Percentiles rank a stretch among this genome's conserved stretches.
phyloP scores from a whole-genome alignment of 2,797 vertebrate species.

The Coendou prehensilis region DNA sequence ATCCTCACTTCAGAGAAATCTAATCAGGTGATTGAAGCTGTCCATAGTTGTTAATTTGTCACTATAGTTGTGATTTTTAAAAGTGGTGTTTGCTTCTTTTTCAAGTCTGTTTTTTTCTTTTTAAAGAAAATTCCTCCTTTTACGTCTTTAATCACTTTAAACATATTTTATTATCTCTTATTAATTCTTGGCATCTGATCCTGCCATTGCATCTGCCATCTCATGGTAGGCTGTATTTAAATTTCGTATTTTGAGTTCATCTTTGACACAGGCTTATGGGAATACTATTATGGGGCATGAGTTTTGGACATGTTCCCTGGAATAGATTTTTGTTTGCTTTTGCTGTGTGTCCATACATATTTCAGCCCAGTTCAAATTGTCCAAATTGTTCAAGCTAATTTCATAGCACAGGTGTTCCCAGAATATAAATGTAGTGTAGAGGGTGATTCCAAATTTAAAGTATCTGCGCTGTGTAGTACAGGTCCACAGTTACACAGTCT shows the following conservation, averaged over 20 bases:
- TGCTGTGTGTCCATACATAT: background rate
- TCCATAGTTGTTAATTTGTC: background rate
- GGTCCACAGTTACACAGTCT: background rate
- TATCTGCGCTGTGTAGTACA: background rate
- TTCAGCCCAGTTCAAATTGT: conserved; percentile 51
- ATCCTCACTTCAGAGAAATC: background rate
- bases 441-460: background rate
- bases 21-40: conserved; percentile 15
- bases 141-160: conserved; percentile 23
- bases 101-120: conserved; percentile 35
- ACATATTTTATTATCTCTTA: conserved; percentile 8
- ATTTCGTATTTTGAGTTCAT: conserved; percentile 20
- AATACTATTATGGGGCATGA: background rate
- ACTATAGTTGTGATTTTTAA: background rate
- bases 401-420: background rate
- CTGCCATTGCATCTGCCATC: background rate
- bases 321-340: conserved; percentile 56
- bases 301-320: background rate
- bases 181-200: conserved; percentile 50
- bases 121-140: conserved; percentile 14
- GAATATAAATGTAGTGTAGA: background rate
- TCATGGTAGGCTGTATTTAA: conserved; percentile 2
- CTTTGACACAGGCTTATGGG: conserved; percentile 18
- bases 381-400: background rate
- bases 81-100: conserved; percentile 40